Evolutionary conservation across 2,888 invertebrate species (phyloP).

Genomic region (Arrhopalites spinosus): DNA sequence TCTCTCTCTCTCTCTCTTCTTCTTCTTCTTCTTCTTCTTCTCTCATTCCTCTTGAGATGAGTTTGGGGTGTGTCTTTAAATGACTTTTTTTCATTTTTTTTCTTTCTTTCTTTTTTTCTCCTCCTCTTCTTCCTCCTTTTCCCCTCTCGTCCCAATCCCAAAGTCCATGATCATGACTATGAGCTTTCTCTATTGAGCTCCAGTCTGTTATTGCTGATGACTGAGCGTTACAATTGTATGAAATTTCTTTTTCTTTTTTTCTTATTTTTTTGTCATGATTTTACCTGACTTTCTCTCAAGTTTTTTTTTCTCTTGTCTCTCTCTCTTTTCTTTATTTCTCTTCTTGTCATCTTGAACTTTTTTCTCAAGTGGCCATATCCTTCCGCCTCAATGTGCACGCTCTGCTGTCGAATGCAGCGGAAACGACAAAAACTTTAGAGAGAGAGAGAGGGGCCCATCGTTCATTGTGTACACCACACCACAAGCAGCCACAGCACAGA

Average conservation of each 20-base stretch:
- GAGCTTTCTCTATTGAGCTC: neutral
- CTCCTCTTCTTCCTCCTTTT: neutral
- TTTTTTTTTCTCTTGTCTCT: neutral
- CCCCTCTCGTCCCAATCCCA: neutral
- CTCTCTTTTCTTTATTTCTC: neutral
- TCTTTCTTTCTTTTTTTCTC: neutral
- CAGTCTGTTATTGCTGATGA: constrained; percentile 24
- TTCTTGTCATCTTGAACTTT: constrained; percentile 14
- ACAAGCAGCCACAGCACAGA: no score
- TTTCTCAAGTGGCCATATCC: neutral
- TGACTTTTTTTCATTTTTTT: neutral
- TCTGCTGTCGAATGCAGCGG: neutral
- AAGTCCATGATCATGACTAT: neutral
- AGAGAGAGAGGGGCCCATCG: neutral
- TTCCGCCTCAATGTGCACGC: neutral
- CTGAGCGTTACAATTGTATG: constrained; percentile 21
- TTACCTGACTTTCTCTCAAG: neutral
- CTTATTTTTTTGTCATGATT: constrained; percentile 18
- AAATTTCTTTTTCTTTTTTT: constrained; percentile 22
- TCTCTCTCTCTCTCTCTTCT: neutral
- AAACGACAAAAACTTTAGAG: neutral
- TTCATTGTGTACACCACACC: no score
- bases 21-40: neutral
- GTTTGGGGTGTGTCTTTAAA: neutral
- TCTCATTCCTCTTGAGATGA: neutral